Evolutionary conservation across 2,113 vertebrate genomes (phyloP), one percentile per base, ranked within the genome.

Genomic region (Antigone vipio): DNA sequence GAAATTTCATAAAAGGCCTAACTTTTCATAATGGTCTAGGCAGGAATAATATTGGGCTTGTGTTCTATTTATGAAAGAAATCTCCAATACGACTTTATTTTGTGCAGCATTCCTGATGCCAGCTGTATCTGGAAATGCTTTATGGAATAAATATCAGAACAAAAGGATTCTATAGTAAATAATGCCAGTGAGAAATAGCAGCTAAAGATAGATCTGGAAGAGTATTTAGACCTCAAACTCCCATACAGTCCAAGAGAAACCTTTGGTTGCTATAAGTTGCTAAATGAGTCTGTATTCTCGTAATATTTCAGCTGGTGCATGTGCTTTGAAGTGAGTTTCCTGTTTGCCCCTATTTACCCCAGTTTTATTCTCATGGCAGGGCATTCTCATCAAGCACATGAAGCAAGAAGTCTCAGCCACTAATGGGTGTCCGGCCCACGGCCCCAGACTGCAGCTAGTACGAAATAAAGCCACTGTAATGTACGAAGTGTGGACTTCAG

Each of bases 1-100:
- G 69, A 92, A 96, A 91, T 89, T 85, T 95, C n/a, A 71, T 87
- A 67, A 78, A 87, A 92, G 13, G 12, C 7, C 30, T 71, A 82
- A 89, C 50, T 66, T 64, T 44, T 95, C 50, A 12, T 73, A 85
- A 68, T 38, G 64, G 34, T 12, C 15, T 35, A 78, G 49, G 15
- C 20, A 52, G 47, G 58, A 95, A 79, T 91, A 85, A 76, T 62
- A 64, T 5, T 60, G 2, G 7, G 9, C 26, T 93, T 68, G 50
- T 44, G 17, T 66, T 78, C 40, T 78, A 17, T 58, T 93, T 85
- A 58, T 60, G 63, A 64, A 49, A 81, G n/a, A 95, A 82, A 78
- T 66, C 49, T 92, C 29, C 32, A 76, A 44, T 66, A 91, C 45
- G 1, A 15, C 49, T 88, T 78, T n/a, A 53, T 89, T 87, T 85